These are phyloP conservation scores for Sarcophaga rosellei DNA, from an alignment of 2,888 invertebrate species.

Conservation along the genomic window DNA sequence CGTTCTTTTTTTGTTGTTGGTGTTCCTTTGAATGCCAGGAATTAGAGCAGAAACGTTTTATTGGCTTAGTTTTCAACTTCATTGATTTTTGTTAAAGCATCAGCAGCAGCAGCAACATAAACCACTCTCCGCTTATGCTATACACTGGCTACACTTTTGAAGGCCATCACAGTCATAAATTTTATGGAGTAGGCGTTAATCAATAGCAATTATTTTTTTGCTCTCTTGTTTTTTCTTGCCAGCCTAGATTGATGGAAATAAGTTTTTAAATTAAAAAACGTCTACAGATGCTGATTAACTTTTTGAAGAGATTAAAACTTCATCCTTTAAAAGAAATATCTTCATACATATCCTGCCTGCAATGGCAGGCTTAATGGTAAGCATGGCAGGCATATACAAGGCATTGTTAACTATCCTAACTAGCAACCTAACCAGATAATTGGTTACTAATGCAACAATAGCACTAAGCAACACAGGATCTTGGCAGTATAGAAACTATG, in stretches of 20 bases:
- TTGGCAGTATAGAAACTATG: too few relatives aligned
- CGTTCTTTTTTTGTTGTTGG: constrained; percentile 27
- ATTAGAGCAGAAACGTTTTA: constrained; percentile 63
- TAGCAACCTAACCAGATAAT: too few relatives aligned
- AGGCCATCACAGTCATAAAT: constrained; percentile 62
- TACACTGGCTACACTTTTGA: constrained; percentile 37
- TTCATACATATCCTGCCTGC: too few relatives aligned
- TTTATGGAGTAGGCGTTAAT: constrained; percentile 63
- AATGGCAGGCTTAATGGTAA: too few relatives aligned
- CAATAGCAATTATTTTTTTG: constrained; percentile 49
- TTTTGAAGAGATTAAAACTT: too few relatives aligned
- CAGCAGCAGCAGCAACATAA: neutral
- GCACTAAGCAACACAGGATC: too few relatives aligned
- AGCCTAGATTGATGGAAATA: constrained; percentile 56
- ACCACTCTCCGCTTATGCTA: neutral
- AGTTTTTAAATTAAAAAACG: neutral
- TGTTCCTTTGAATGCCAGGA: constrained; percentile 34
- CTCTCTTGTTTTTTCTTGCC: neutral
- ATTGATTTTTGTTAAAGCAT: constrained; percentile 45
- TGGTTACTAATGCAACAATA: too few relatives aligned
- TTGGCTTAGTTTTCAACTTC: constrained; percentile 52
- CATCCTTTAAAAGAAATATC: too few relatives aligned
- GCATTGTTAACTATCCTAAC: too few relatives aligned
- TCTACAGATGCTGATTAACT: too few relatives aligned
- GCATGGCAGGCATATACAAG: too few relatives aligned